phyloP scores from a whole-genome alignment of 2,797 vertebrate species.

The Gouania willdenowi region DNA sequence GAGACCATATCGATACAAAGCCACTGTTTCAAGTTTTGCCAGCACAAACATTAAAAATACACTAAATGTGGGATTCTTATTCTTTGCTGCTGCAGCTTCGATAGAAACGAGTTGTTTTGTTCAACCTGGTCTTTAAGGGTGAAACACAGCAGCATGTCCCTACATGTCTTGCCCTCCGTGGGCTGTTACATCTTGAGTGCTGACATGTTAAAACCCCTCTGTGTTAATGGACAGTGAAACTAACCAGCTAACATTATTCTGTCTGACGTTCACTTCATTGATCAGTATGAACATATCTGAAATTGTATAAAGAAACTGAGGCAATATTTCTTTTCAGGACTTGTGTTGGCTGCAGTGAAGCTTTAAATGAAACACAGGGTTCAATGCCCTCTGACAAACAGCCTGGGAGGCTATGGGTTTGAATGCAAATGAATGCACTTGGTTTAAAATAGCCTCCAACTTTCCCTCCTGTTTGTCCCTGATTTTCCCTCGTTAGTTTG shows the following conservation, averaged over 20 bases:
- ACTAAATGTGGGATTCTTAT: no score
- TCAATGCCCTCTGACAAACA: slow-evolving; percentile 37
- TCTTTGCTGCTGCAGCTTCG: no score
- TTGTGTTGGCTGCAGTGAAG: slow-evolving; percentile 23
- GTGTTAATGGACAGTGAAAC: slow-evolving; percentile 15
- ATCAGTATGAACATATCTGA: slow-evolving; percentile 30
- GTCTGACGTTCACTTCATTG: slow-evolving; percentile 4
- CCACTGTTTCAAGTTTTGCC: no score
- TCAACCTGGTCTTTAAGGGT: not conserved
- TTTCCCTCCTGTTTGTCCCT: slow-evolving; percentile 10
- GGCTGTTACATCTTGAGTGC: not conserved
- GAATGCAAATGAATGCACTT: slow-evolving; percentile 45
- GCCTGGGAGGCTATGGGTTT: slow-evolving; percentile 11
- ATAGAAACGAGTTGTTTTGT: no score
- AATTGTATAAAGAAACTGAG: slow-evolving; percentile 33
- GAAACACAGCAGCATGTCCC: not conserved
- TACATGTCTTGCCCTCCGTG: slow-evolving; percentile 1
- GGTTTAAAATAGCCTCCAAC: slow-evolving; percentile 13
- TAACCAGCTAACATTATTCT: not conserved
- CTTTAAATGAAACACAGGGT: slow-evolving; percentile 50
- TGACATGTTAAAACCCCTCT: slow-evolving; percentile 11
- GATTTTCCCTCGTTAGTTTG: slow-evolving; percentile 2
- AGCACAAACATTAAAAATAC: no score
- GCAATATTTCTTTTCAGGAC: slow-evolving; percentile 21
- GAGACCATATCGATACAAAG: no score